Evolutionary conservation across 2,797 vertebrate species (phyloP), one percentile per base, ranked within the genome.

Genomic region (Melanotaenia maccullochi): DNA sequence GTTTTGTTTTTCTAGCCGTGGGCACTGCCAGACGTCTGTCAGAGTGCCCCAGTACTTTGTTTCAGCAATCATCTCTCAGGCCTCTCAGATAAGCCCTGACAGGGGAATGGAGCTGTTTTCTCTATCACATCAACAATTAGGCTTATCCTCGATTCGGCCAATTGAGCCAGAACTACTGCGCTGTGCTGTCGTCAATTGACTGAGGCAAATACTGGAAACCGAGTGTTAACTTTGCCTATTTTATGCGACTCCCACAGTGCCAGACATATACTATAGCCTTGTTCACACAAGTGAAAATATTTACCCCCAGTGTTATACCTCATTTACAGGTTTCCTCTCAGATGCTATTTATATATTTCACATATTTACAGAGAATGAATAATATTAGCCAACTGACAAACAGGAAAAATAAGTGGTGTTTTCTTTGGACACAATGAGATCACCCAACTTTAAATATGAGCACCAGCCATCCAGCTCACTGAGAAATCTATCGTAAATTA

Each of bases 11-110:
- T 56, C 75, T 24, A n/a, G 78, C 81, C 4, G 51, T 20, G 63
- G 73, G 74, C 69, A 76, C 68, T 85, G 92, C 92, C 92, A 93
- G 88, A 84, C 55, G 66, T 91, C 91, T 91, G 88, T 94, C 93
- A 92, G 79, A 70, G 75, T 81, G 73, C 72, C 65, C 76, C 57
- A 11, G 65, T 73, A 76, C 83, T 85, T 90, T 90, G 79, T 89
- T 90, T 87, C 82, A 81, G 51, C 83, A 87, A 86, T 93, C 88
- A 90, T 92, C 89, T 89, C 76, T 82, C 83, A 71, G 74, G 79
- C 86, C 63, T 79, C 69, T 9, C 60, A 0, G 85, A 93, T 94
- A 93, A 91, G 87, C 73, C 24, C 81, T 36, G 65, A 85, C 77
- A 86, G 79, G 83, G 86, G 70, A 90, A 77, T 54, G 71, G 77